Conservation (phyloP, 2,113 vertebrate genomes). For the Anguilla japonica region DNA sequence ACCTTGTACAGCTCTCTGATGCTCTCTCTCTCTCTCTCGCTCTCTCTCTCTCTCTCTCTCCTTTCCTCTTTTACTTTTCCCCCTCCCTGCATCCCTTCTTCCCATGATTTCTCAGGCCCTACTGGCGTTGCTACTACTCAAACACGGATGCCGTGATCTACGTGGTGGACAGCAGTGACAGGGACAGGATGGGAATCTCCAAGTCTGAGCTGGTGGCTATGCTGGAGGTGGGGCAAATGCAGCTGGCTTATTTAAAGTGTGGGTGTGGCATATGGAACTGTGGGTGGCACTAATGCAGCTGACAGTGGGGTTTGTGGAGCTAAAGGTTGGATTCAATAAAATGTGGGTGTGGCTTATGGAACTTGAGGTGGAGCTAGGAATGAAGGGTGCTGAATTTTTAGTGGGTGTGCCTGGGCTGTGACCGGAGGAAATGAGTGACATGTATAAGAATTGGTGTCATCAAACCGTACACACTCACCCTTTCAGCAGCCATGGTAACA, state of each 20-base stretch:
- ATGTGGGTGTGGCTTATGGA: too few relatives aligned
- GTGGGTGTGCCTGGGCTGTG: too few relatives aligned
- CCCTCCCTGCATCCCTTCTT: not conserved
- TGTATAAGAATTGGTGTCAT: too few relatives aligned
- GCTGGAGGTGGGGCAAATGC: constrained; percentile 81
- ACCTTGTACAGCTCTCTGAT: not conserved
- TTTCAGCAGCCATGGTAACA: too few relatives aligned
- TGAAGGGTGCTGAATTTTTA: too few relatives aligned
- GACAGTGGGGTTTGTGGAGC: too few relatives aligned
- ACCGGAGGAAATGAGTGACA: too few relatives aligned
- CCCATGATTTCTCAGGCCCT: constrained; percentile 73
- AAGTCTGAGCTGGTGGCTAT: constrained; percentile 97
- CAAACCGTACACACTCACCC: too few relatives aligned
- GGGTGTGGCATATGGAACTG: not conserved
- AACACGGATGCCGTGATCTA: constrained; percentile 99
- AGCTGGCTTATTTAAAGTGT: too few relatives aligned
- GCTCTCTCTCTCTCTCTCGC: not conserved
- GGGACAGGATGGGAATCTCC: constrained; percentile 96
- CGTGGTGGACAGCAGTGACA: constrained; percentile 96
- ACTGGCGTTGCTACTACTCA: constrained; percentile 98
- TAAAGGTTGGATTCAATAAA: too few relatives aligned
- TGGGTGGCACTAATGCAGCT: not conserved
- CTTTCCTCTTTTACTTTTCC: not conserved
- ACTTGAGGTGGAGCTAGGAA: too few relatives aligned
- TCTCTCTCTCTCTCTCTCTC: not conserved